A percentile compares a stretch with the other conserved stretches of the same genome.
Conservation (phyloP, 53 echinoderm and acorn worm genomes). For the Astropecten irregularis region DNA sequence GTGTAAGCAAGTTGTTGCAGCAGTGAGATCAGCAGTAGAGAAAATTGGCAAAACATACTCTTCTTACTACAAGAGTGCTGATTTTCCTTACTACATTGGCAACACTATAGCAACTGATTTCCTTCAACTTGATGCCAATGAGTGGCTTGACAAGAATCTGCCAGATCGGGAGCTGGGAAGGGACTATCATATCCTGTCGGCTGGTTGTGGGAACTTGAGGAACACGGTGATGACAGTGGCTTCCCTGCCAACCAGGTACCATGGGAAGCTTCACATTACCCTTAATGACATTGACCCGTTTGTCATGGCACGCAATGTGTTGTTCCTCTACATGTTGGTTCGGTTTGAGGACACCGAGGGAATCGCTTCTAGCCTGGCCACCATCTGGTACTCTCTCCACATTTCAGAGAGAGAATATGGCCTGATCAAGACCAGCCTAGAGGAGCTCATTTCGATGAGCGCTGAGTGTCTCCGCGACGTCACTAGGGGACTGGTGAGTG, state of each 20-base stretch:
- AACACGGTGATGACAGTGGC: constrained; percentile 49
- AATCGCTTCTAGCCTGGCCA: neutral
- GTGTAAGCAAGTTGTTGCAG: neutral
- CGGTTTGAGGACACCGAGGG: neutral
- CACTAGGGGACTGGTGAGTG: constrained; percentile 25
- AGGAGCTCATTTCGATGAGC: constrained; percentile 1
- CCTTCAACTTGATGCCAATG: constrained; percentile 39
- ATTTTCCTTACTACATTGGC: constrained; percentile 48
- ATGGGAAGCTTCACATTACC: constrained; percentile 23
- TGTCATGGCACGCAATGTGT: constrained; percentile 47
- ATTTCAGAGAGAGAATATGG: neutral
- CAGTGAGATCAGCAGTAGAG: neutral
- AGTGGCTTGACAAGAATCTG: constrained; percentile 1
- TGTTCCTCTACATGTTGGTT: constrained; percentile 40
- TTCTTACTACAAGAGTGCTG: neutral
- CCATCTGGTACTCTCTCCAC: neutral
- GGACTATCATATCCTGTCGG: constrained; percentile 49
- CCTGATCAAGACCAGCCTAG: constrained; percentile 24
- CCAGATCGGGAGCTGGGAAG: neutral
- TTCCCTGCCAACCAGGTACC: constrained; percentile 36
- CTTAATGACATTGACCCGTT: constrained; percentile 43
- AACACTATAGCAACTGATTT: constrained; percentile 43
- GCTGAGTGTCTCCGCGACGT: neutral
- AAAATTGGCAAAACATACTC: too few relatives aligned
- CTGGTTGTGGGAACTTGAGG: constrained; percentile 55